Evolutionary conservation across 2,888 invertebrate species (phyloP), one percentile per base, ranked within the genome.

Genomic region (Selenia dentaria): DNA sequence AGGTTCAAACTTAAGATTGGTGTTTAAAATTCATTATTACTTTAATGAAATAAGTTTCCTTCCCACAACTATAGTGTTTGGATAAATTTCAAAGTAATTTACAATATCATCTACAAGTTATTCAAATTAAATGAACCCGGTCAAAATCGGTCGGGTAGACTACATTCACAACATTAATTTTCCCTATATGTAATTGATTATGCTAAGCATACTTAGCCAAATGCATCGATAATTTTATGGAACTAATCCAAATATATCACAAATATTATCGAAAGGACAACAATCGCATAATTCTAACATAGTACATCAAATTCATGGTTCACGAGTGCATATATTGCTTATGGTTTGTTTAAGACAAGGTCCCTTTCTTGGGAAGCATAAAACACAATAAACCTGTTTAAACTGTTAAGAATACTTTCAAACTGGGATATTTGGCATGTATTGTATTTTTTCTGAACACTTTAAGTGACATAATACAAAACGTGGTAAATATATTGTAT

Each of bases 141-240:
- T 44, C 39, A 43, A 41, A 34, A 32, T 50, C 31, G 27, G 13
- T 50, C 39, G 36, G 34, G 10, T 10, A 33, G 33, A 34, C 13
- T 31, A 31, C 18, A 24, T 46, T 40, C 40, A 46, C 40, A 46
- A 46, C 26, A 31, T 20, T 29, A 28, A 10, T 46, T 35, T 44
- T 10, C 16, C 54, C 28, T 32, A 38, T n/a, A 33, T 25, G 24
- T 41, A 45, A 37, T 38, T 29, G 9, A 35, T 36, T 39, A 37
- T 41, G 44, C 44, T 26, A 26, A 37, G 40, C 40, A 44, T 43
- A 49, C 11, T 22, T 10, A 33, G 16, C 20, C 39, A 26, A 39
- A 11, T 49, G 46, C 50, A 51, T 51, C 34, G 25, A 44, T 33
- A 32, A 29, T 37, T 24, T 39, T 10, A 28, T 40, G 43, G 36